phyloP scores from a whole-genome alignment of 2,888 invertebrate species.

The Yponomeuta malinellus region DNA sequence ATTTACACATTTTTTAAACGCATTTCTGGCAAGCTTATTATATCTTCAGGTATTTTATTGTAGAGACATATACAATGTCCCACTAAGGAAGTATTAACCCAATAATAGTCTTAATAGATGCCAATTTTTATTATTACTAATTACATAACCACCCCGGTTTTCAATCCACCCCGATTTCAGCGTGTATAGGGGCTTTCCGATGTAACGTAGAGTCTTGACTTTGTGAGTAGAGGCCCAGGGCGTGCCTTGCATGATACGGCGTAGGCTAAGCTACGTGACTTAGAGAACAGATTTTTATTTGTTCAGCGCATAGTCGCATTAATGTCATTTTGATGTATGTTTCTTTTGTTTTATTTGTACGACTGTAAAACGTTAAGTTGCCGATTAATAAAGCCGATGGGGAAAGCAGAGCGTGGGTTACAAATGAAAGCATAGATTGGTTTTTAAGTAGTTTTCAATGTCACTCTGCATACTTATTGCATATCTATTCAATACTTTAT shows the following conservation, averaged over 20 bases:
- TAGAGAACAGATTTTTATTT: slow-evolving; percentile 18
- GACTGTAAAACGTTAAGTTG: neutral
- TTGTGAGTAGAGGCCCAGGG: slow-evolving; percentile 14
- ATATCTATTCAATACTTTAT: too few species aligned
- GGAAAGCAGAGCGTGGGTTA: neutral
- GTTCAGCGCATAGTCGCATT: slow-evolving; percentile 12
- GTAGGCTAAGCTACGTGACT: slow-evolving; percentile 17
- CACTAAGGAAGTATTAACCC: too few species aligned
- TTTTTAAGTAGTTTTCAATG: neutral
- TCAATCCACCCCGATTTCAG: too few species aligned
- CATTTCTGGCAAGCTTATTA: too few species aligned
- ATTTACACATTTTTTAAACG: too few species aligned
- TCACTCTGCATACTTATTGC: neutral
- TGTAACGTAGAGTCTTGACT: neutral
- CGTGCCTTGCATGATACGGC: slow-evolving; percentile 18
- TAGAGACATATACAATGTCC: too few species aligned
- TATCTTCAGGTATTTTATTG: too few species aligned
- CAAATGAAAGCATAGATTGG: neutral
- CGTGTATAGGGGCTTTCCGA: too few species aligned
- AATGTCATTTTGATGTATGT: slow-evolving; percentile 11
- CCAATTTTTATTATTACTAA: too few species aligned
- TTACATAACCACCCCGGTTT: too few species aligned
- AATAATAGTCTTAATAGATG: too few species aligned
- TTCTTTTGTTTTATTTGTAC: neutral
- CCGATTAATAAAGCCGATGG: neutral